Conservation (phyloP, 2,113 vertebrate species). For the Sylvia atricapilla region DNA sequence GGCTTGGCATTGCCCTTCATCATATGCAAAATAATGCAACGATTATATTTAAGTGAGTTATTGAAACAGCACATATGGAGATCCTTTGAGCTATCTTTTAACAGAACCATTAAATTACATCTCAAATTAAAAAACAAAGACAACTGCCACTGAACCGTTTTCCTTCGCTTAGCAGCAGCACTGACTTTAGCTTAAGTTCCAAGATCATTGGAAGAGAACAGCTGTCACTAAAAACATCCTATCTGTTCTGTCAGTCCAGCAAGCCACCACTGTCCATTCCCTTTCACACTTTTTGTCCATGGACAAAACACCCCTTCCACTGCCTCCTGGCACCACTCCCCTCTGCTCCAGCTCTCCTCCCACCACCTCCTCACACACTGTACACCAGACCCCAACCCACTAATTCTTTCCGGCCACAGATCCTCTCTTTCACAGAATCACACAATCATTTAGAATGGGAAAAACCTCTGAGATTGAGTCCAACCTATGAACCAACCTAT, state of each 20-base stretch:
- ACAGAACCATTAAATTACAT: background rate
- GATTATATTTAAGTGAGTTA: background rate
- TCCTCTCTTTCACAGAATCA: background rate
- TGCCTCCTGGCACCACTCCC: background rate
- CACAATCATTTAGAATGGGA: background rate
- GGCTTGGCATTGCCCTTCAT: background rate
- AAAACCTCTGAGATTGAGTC: background rate
- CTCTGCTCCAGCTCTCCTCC: background rate
- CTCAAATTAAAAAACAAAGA: background rate
- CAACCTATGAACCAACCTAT: background rate
- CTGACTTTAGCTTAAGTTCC: background rate
- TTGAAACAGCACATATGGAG: background rate
- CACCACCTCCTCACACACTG: background rate
- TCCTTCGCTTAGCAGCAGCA: background rate
- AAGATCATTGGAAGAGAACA: background rate
- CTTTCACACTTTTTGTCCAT: background rate
- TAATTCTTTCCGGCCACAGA: background rate
- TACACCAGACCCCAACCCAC: rapidly evolving
- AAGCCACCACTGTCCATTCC: background rate
- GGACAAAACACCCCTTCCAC: background rate
- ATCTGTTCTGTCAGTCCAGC: background rate
- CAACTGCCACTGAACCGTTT: background rate
- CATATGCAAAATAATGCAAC: background rate
- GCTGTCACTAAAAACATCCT: background rate
- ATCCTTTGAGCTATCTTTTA: background rate